These are phyloP conservation scores for Tinamus guttatus DNA, from an alignment of 2,113 vertebrate genomes.

Conservation along the genomic window DNA sequence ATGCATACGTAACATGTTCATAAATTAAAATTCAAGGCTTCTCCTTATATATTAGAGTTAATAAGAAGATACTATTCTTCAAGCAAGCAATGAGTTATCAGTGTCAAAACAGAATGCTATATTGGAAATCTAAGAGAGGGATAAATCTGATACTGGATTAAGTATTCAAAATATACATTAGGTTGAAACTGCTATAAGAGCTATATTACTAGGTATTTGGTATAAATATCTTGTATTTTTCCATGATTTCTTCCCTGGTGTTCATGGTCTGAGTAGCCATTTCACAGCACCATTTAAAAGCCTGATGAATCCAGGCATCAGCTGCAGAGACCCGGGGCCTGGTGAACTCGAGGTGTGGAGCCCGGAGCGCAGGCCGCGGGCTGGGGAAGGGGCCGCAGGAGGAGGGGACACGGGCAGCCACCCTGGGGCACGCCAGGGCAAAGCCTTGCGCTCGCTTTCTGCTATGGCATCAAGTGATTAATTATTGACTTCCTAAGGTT, in stretches of 20 bases:
- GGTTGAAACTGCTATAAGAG: neutral
- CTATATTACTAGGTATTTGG: neutral
- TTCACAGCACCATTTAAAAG: neutral
- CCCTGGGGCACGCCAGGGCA: neutral
- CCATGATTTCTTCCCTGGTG: neutral
- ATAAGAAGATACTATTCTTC: neutral
- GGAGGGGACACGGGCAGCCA: accelerated
- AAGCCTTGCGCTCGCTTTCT: neutral
- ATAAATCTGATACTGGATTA: neutral
- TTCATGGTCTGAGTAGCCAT: neutral
- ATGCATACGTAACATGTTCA: neutral
- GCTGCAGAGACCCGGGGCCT: neutral
- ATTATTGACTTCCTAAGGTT: neutral
- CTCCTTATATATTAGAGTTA: neutral
- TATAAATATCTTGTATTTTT: neutral
- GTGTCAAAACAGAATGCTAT: neutral
- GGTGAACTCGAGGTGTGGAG: neutral
- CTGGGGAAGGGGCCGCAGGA: neutral
- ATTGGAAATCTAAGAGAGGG: neutral
- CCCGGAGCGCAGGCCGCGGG: too few relatives aligned
- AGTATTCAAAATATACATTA: neutral
- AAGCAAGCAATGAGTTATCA: neutral
- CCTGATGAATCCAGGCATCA: neutral
- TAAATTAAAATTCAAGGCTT: neutral
- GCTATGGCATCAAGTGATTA: neutral